Evolutionary conservation across 2,797 vertebrate genomes (phyloP), one percentile per base, ranked within the genome.

Genomic region (Sebastolobus altivelis): DNA sequence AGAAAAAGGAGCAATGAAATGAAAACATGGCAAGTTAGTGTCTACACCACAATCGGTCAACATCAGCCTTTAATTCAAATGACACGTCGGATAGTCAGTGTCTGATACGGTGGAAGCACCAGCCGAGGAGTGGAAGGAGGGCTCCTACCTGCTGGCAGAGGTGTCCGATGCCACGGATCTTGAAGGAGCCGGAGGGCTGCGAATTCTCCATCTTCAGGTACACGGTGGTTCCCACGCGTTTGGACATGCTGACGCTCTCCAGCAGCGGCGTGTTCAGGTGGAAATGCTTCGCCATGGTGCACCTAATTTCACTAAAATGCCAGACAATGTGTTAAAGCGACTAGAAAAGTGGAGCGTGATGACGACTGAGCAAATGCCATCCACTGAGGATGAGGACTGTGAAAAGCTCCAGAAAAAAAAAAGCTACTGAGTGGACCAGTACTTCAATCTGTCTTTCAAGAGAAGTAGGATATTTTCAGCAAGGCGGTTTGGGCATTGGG

Each of bases 141-240:
- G 38, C 13, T 43, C 84, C 89, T 88, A 99, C 98, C 95, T 97
- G 95, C 92, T 97, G 97, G 88, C 98, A 98, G 70, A 96, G 93
- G 71, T 96, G 95, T 31, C 98, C 97, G 0, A 99, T 96, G 69
- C 98, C 98, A 0, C 98, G 96, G 91, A 99, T 98, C 93, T 99
- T 99, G 93, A 98, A 99, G 85, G 98, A 99, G 7, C 97, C 97
- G 0, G 95, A 88, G 1, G 97, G 97, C 87, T 99, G 98, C 0
- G 96, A 84, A 0, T 96, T 99, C 86, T 99, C 98, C 92, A 97
- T 95, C 91, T 99, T 99, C 91, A 99, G 82, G 77, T 96, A 96
- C 59, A 99, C 96, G 0, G 92, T 75, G 43, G 91, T 93, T 6
- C 96, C 97, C 0, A 89, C 89, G 0, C 72, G 89, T 75, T 84